phyloP scores from a whole-genome alignment of 2,888 invertebrate species.

The Dyspetes luteomarginatus region DNA sequence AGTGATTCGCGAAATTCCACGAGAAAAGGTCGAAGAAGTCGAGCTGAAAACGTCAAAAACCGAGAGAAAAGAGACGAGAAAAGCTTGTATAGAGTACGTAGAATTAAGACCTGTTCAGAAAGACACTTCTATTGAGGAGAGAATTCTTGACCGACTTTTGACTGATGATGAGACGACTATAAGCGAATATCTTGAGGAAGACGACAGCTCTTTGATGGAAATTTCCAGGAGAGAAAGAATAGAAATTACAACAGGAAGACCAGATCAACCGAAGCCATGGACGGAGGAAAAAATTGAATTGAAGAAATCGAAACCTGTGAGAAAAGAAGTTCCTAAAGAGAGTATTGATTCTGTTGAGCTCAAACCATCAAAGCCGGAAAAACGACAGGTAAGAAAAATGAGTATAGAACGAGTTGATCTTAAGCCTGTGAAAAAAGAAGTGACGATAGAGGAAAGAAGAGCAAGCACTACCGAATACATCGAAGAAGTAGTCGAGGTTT shows the following conservation, averaged over 20 bases:
- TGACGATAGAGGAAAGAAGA: slow-evolving; percentile 65
- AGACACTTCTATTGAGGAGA: slow-evolving; percentile 66
- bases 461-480: slow-evolving; percentile 63
- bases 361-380: slow-evolving; percentile 85
- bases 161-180: slow-evolving; percentile 67
- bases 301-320: slow-evolving; percentile 83
- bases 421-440: slow-evolving; percentile 70
- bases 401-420: slow-evolving; percentile 72
- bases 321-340: slow-evolving; percentile 82
- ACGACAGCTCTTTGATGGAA: slow-evolving; percentile 67
- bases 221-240: slow-evolving; percentile 70
- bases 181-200: slow-evolving; percentile 72
- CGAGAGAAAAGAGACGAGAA: slow-evolving; percentile 77
- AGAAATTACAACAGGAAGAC: slow-evolving; percentile 77
- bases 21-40: slow-evolving; percentile 76
- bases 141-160: slow-evolving; percentile 60
- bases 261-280: slow-evolving; percentile 83
- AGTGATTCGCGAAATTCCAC: slow-evolving; percentile 72
- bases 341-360: slow-evolving; percentile 84
- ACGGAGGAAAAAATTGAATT: slow-evolving; percentile 85
- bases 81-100: slow-evolving; percentile 71
- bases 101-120: slow-evolving; percentile 74
- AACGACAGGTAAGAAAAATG: slow-evolving; percentile 73
- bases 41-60: slow-evolving; percentile 85
- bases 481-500: slow-evolving; percentile 62